Evolutionary conservation across 2,888 invertebrate species (phyloP), one percentile per base, ranked within the genome.

Genomic region (Tillus elongatus): DNA sequence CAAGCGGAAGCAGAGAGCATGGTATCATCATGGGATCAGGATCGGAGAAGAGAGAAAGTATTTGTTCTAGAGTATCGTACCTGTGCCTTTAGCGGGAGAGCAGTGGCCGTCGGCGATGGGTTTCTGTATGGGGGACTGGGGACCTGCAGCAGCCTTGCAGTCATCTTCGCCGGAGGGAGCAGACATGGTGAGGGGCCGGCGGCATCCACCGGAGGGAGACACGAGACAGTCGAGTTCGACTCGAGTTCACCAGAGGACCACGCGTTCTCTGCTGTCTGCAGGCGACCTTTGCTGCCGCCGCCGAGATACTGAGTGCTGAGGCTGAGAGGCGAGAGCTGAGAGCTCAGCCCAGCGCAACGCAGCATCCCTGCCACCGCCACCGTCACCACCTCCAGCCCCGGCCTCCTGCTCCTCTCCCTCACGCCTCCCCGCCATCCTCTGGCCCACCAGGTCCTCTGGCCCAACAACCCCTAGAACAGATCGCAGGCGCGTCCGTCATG

Each of bases 41-140:
- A n/a, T n/a, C n/a, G n/a, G n/a, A n/a, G n/a, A n/a, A n/a, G n/a
- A n/a, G n/a, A n/a, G n/a, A n/a, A n/a, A n/a, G n/a, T n/a, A n/a
- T n/a, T 19, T 8, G 24, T 19, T 19, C 6, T 6, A 19, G 6
- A n/a, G 24, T 19, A 19, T 19, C 24, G 42, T 58, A 62, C 59
- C 63, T 58, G 60, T 56, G 52, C 56, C 55, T 46, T 64, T 61
- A 32, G 63, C 56, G 37, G 64, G 64, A 45, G 64, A 59, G 52
- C 64, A 65, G 55, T 65, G 65, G 47, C 63, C 63, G 49, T 66
- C 65, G 49, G 57, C 63, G 43, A 62, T 58, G 43, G 59, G 58
- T 52, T 61, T 61, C 36, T 33, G 44, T 30, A 41, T 30, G 29
- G 51, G 47, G 39, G 52, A 47, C 43, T 42, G 50, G 49, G 54